Conservation (phyloP, 2,888 invertebrate genomes). For the Adelognathus sp. region DNA sequence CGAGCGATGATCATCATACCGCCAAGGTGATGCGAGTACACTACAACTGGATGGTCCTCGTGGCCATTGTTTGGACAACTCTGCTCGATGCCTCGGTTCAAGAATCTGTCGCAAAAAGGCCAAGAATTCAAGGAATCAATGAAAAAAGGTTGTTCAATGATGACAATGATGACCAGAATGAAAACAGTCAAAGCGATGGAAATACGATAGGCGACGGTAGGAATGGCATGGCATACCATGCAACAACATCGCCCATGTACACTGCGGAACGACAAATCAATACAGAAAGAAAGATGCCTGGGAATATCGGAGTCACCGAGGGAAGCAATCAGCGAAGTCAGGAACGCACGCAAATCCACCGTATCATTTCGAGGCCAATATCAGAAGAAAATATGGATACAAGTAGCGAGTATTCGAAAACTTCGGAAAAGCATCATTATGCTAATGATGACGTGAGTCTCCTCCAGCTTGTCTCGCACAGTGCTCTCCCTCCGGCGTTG, state of each 20-base stretch:
- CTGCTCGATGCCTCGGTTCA: slow-evolving; percentile 47
- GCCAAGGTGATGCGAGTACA: slow-evolving; percentile 74
- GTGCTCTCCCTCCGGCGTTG: not conserved
- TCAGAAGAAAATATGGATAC: not conserved
- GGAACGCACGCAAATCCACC: not conserved
- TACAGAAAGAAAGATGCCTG: not conserved
- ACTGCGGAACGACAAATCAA: not conserved
- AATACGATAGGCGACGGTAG: not conserved
- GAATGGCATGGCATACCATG: not conserved
- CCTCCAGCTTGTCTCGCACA: not conserved
- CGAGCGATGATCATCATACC: slow-evolving; percentile 67
- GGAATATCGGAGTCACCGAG: not conserved
- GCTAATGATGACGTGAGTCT: slow-evolving; percentile 7
- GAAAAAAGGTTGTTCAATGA: not conserved
- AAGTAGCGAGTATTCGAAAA: not conserved
- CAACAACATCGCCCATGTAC: slow-evolving; percentile 12
- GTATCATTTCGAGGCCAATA: not conserved
- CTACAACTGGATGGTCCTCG: slow-evolving; percentile 72
- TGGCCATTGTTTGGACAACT: slow-evolving; percentile 70
- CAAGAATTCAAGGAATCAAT: slow-evolving; percentile 36
- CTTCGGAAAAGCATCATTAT: not conserved
- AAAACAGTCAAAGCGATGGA: not conserved
- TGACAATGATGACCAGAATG: not conserved
- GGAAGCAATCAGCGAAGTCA: slow-evolving; percentile 8
- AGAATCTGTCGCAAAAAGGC: slow-evolving; percentile 40